These are phyloP conservation scores for Ochropleura leucogaster DNA, from an alignment of 2,888 invertebrate species.

Conservation along the genomic window DNA sequence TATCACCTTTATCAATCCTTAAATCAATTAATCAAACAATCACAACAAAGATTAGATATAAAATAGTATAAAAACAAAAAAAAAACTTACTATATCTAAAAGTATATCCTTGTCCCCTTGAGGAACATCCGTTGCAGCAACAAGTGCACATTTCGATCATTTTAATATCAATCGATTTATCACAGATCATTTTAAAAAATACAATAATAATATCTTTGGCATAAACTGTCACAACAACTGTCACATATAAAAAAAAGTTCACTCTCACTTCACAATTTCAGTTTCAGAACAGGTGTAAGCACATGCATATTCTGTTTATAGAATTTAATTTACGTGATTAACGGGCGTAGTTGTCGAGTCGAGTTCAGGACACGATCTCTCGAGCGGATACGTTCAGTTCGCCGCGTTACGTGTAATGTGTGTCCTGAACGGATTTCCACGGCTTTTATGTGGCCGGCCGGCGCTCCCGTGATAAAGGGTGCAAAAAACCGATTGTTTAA, in stretches of 20 bases:
- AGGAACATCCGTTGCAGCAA: constrained; percentile 79
- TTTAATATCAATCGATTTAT: constrained; percentile 77
- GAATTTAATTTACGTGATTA: constrained; percentile 57
- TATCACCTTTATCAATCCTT: constrained; percentile 31
- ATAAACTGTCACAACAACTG: constrained; percentile 67
- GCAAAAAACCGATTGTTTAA: constrained; percentile 89
- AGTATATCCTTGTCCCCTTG: constrained; percentile 72
- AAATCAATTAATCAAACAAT: constrained; percentile 26
- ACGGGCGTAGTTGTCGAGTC: constrained; percentile 62
- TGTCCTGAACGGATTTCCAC: constrained; percentile 89
- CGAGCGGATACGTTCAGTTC: constrained; percentile 85
- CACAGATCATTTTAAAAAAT: constrained; percentile 77
- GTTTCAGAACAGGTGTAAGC: constrained; percentile 68
- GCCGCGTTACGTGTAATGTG: constrained; percentile 87
- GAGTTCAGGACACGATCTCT: constrained; percentile 76
- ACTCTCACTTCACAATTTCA: constrained; percentile 75
- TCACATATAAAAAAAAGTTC: constrained; percentile 64
- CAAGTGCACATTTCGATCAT: constrained; percentile 78
- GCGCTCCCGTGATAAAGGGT: constrained; percentile 88
- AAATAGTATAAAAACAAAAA: constrained; percentile 33
- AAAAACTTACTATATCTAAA: constrained; percentile 77
- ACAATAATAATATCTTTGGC: constrained; percentile 72
- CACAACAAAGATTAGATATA: constrained; percentile 5
- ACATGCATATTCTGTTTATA: constrained; percentile 62
- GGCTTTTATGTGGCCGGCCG: constrained; percentile 87